Percentiles rank a stretch among this genome's conserved stretches.
Evolutionary conservation across 2,113 vertebrate species (phyloP).

Genomic region (Nerophis ophidion): DNA sequence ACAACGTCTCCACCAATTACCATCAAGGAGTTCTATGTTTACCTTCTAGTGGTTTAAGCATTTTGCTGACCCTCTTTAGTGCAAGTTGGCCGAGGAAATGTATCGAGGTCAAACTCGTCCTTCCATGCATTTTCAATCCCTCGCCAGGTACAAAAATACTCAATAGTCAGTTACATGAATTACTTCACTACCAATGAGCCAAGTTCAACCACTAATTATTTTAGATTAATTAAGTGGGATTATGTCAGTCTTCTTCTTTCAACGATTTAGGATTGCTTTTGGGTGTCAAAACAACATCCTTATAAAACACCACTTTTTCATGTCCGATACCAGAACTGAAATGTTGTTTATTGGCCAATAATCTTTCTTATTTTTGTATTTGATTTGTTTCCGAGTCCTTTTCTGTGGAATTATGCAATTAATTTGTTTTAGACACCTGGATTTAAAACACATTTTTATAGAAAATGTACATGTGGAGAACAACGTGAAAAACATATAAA

Average conservation of each 20-base stretch:
- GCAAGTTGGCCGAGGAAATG: background rate
- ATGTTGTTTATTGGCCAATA: no score
- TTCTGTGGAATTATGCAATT: no score
- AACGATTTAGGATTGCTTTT: no score
- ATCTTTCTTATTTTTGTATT: no score
- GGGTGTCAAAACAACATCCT: no score
- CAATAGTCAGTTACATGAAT: background rate
- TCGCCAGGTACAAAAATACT: background rate
- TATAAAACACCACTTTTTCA: no score
- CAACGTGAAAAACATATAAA: no score
- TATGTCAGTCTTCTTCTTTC: background rate
- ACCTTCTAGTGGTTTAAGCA: conserved; percentile 6
- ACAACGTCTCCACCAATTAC: conserved; percentile 29
- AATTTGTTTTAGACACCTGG: no score
- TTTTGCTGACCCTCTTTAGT: conserved; percentile 9
- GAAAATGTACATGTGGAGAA: no score
- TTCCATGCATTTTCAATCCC: background rate
- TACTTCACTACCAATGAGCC: background rate
- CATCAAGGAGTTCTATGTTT: conserved; percentile 36
- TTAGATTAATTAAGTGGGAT: background rate
- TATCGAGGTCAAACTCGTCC: background rate
- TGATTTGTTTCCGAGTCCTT: no score
- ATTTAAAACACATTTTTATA: no score
- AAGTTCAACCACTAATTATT: background rate
- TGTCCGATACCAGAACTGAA: no score